phyloP scores from a whole-genome alignment of 2,113 vertebrate species.

The Copsychus sechellarum region DNA sequence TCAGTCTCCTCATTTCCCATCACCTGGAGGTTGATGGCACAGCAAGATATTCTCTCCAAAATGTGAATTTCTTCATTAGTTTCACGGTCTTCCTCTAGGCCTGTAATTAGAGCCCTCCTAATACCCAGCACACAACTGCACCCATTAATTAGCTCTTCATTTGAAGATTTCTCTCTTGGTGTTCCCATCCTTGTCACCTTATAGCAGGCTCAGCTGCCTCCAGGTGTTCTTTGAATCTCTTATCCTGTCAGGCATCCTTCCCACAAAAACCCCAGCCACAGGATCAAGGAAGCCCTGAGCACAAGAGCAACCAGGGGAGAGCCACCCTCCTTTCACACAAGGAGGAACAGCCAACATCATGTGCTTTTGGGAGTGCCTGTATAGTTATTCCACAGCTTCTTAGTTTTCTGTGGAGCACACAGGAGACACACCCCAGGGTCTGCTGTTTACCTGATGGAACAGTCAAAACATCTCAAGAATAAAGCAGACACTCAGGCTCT shows the following conservation, averaged over 20 bases:
- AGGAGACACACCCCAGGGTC: background rate
- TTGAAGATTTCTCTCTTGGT: background rate
- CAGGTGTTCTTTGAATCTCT: background rate
- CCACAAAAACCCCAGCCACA: background rate
- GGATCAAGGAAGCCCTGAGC: background rate
- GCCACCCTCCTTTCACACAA: background rate
- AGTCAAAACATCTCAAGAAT: slow-evolving; percentile 62
- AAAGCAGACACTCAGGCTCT: slow-evolving; percentile 29
- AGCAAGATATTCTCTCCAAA: background rate
- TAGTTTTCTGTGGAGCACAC: background rate
- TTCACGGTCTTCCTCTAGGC: background rate
- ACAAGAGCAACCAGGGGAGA: background rate
- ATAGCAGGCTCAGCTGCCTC: background rate
- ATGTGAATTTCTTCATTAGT: background rate
- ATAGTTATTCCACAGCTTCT: background rate
- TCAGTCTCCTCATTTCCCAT: background rate
- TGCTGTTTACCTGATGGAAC: slow-evolving; percentile 46
- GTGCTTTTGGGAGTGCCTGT: background rate
- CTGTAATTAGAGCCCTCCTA: slow-evolving; percentile 1
- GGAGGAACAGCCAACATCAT: background rate
- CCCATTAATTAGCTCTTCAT: slow-evolving; percentile 31
- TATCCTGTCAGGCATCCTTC: background rate
- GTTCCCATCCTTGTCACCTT: background rate
- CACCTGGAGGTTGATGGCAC: background rate
- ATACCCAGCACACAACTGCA: background rate